Conservation (phyloP, 1,140 invertebrate species). For the Drosophila sucinea region DNA sequence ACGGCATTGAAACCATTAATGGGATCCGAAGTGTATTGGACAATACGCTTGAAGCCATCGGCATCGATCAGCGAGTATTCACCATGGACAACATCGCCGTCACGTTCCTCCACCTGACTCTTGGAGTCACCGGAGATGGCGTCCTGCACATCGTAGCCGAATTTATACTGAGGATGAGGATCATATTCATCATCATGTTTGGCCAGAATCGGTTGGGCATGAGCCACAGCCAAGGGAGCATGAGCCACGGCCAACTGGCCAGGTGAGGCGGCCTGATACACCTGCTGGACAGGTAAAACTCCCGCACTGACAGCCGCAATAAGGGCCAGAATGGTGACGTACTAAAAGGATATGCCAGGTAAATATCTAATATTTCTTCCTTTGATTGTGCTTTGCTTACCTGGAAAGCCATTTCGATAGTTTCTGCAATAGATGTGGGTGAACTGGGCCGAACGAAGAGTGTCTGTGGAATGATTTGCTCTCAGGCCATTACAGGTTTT, state of each 20-base stretch:
- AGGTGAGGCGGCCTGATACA: slow-evolving; percentile 51
- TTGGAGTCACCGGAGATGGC: slow-evolving; percentile 85
- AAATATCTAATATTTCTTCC: not conserved
- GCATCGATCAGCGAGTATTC: slow-evolving; percentile 79
- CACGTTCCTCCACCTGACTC: slow-evolving; percentile 85
- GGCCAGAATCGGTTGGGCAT: slow-evolving; percentile 63
- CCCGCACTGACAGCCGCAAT: slow-evolving; percentile 65
- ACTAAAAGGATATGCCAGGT: slow-evolving; percentile 29
- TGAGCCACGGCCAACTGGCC: slow-evolving; percentile 63
- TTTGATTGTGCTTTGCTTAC: slow-evolving; percentile 28
- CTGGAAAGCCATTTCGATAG: slow-evolving; percentile 73
- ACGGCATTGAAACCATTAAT: slow-evolving; percentile 83
- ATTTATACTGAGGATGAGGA: slow-evolving; percentile 84
- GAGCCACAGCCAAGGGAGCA: slow-evolving; percentile 57
- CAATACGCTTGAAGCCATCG: slow-evolving; percentile 77
- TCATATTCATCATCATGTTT: slow-evolving; percentile 73
- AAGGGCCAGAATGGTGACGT: slow-evolving; percentile 65
- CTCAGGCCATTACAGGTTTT: slow-evolving; percentile 45
- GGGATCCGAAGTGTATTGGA: slow-evolving; percentile 83
- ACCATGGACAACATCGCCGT: slow-evolving; percentile 85
- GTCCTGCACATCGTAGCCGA: slow-evolving; percentile 84
- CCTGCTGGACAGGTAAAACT: slow-evolving; percentile 60
- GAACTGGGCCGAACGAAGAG: slow-evolving; percentile 55
- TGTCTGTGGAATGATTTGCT: slow-evolving; percentile 74
- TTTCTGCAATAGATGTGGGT: slow-evolving; percentile 38